A percentile compares a stretch with the other conserved stretches of the same genome.
phyloP scores from a whole-genome alignment of 2,888 invertebrate genomes.

The Papilio protenor region DNA sequence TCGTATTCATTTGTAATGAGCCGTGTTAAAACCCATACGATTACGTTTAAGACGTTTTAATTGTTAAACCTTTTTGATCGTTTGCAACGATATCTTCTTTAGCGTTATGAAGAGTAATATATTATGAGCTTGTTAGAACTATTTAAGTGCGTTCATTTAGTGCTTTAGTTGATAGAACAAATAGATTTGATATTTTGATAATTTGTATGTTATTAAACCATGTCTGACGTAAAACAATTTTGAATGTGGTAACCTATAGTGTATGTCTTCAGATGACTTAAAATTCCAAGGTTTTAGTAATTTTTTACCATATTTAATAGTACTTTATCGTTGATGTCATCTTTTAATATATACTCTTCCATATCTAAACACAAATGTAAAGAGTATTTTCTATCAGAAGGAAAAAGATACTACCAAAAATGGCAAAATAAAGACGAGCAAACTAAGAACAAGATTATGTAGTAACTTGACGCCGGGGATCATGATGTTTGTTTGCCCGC shows the following conservation, averaged over 20 bases:
- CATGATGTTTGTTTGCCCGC: constrained; percentile 55
- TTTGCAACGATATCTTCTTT: neutral
- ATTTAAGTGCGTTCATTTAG: neutral
- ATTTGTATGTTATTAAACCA: neutral
- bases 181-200: too few species aligned
- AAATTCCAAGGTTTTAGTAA: too few species aligned
- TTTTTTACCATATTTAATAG: too few species aligned
- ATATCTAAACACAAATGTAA: neutral
- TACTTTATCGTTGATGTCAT: neutral
- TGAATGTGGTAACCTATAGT: too few species aligned
- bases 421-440: constrained; percentile 42
- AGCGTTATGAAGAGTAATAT: constrained; percentile 4
- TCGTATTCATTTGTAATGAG: constrained; percentile 50
- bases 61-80: constrained; percentile 17
- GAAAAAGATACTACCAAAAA: constrained; percentile 21
- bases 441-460: constrained; percentile 49
- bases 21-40: constrained; percentile 44
- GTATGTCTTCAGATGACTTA: too few species aligned
- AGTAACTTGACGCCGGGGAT: constrained; percentile 59
- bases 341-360: neutral
- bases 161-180: too few species aligned
- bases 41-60: constrained; percentile 41
- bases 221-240: neutral
- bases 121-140: constrained; percentile 11
- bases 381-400: neutral